Base-by-base conservation (phyloP, 2,113 vertebrate genomes). In the Coracopsis vasa region DNA sequence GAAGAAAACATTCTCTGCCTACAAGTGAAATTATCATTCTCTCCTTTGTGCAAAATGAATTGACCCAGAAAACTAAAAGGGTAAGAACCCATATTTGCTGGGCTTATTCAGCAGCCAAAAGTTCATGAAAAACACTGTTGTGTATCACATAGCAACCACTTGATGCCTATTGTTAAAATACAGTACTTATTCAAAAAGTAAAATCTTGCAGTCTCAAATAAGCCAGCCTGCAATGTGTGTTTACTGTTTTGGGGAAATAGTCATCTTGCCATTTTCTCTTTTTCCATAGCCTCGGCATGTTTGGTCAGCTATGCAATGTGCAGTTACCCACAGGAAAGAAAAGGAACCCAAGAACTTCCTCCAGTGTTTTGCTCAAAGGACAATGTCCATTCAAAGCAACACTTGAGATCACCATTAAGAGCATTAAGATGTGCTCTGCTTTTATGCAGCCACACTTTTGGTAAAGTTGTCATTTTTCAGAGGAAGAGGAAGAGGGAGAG, bases 111-210 rank as follows among this genome's bases (percentile, higher is more conserved):
- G 72, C 85, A 94, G 94, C 93, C 95, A 97, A 92, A 96, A 95
- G 91, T 96, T 98, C 95, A 95, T 91, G 91, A 97, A 97, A 97
- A 97, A 94, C 95, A 88, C 92, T 81, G 85, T 94, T 94, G 94
- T 87, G 85, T 95, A 94, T 92, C 96, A 88, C 94, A 78, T 94
- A 84, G 96, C 47, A 73, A 95, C 95, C 66, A 73, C 83, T 90
- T 72, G 72, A 97, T 92, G 88, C 62, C 97, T 81, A 90, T 87
- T 96, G 94, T 95, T 91, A 91, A 97, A 95, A 96, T 75, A 93
- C 84, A 93, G 93, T 86, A 92, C 94, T 94, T 92, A 91, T 58
- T 80, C 82, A 80, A 78, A 93, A 88, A 65, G 90, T 81, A 84
- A 94, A 95, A 94, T 90, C 77, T 58, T 56, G 58, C 83, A 47